Evolutionary conservation across 2,113 vertebrate genomes (phyloP).

Genomic region (Nansenia antarctica): DNA sequence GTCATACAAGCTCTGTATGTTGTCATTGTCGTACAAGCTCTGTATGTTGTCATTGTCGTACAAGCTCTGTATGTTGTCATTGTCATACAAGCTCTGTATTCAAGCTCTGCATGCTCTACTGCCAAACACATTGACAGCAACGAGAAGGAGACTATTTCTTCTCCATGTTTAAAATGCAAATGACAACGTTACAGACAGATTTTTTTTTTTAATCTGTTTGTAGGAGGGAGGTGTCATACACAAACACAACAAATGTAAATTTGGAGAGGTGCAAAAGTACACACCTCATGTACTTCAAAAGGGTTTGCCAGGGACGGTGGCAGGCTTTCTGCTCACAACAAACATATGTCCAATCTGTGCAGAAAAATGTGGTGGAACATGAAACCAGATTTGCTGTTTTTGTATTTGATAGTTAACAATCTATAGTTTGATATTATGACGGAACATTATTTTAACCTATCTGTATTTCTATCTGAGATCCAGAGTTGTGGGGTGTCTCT

Average conservation of each 20-base stretch:
- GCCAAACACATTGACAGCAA: conserved; percentile 63
- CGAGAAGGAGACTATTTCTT: conserved; percentile 61
- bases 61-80: conserved; percentile 52
- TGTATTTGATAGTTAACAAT: neutral
- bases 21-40: too few species aligned
- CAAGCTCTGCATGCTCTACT: conserved; percentile 46
- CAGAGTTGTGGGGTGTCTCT: neutral
- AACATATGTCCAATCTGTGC: conserved; percentile 8
- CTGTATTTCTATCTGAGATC: neutral
- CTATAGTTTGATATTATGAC: neutral
- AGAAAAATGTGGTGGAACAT: neutral
- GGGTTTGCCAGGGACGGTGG: neutral
- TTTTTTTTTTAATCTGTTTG: conserved; percentile 62
- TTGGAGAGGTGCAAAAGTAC: conserved; percentile 63
- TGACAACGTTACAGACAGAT: conserved; percentile 42
- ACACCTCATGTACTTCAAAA: conserved; percentile 56
- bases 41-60: conserved; percentile 56
- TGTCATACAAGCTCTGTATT: conserved; percentile 63
- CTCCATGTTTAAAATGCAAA: conserved; percentile 73
- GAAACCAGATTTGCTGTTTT: conserved; percentile 7
- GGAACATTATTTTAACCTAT: neutral
- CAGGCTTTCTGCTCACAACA: neutral
- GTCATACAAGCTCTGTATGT: too few species aligned
- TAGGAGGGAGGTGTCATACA: conserved; percentile 67
- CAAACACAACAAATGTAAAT: conserved; percentile 64